A percentile compares a stretch with the other conserved stretches of the same genome.
These are phyloP conservation scores for Onchidella celtica DNA, from an alignment of 2,888 invertebrate genomes.

Conservation along the genomic window DNA sequence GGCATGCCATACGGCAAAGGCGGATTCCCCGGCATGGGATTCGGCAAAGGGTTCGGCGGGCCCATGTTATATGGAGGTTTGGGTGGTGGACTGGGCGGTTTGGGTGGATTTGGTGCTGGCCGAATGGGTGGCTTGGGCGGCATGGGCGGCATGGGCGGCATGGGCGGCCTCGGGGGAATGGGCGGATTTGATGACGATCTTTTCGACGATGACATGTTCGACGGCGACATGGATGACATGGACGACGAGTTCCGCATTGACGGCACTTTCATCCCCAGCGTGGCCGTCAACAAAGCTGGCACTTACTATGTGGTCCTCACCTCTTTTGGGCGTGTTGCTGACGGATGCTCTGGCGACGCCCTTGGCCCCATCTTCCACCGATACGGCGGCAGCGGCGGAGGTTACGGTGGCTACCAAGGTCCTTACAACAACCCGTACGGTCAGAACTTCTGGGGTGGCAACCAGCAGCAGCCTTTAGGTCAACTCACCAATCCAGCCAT, in stretches of 20 bases:
- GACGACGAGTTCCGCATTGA: constrained; percentile 25
- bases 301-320: constrained; percentile 24
- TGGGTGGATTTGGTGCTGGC: not conserved
- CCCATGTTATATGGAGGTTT: no score
- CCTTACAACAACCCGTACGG: not conserved
- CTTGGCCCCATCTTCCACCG: constrained; percentile 18
- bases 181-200: not conserved
- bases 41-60: not conserved
- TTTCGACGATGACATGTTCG: not conserved
- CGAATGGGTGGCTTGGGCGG: not conserved
- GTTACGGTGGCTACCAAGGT: not conserved
- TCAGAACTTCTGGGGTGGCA: not conserved
- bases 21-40: not conserved
- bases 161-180: not conserved
- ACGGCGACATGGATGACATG: not conserved
- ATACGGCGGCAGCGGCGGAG: not conserved
- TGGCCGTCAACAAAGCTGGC: constrained; percentile 22
- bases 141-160: not conserved
- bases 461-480: not conserved
- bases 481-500: constrained; percentile 37
- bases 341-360: constrained; percentile 27
- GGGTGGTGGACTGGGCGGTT: not conserved
- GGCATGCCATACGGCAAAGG: not conserved
- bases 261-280: constrained; percentile 32
- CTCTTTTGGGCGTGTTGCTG: constrained; percentile 7